These are phyloP conservation scores for Coluber constrictor DNA, from an alignment of 2,797 vertebrate species.

Conservation along the genomic window DNA sequence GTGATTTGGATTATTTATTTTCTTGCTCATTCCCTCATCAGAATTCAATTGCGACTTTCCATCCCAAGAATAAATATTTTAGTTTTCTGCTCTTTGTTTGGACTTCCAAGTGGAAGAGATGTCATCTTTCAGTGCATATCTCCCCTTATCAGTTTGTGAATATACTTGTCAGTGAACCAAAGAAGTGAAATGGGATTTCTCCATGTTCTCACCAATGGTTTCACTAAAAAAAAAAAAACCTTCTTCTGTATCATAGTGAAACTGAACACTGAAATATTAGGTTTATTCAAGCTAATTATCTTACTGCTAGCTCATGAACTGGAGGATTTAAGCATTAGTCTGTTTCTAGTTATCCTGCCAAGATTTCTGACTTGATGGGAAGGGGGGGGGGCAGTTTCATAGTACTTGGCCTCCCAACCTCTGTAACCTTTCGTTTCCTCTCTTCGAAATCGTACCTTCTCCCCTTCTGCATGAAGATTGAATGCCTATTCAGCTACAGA, in stretches of 20 bases:
- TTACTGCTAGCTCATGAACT: constrained; percentile 76
- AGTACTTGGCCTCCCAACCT: constrained; percentile 81
- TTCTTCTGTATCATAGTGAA: constrained; percentile 73
- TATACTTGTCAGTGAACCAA: constrained; percentile 42
- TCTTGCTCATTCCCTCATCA: constrained; percentile 65
- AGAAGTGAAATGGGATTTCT: constrained; percentile 63
- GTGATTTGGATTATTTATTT: constrained; percentile 71
- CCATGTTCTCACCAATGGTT: constrained; percentile 56
- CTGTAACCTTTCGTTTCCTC: constrained; percentile 83
- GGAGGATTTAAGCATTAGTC: constrained; percentile 78
- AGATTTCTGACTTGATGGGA: constrained; percentile 77
- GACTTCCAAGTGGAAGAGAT: constrained; percentile 36
- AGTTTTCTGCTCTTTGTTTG: constrained; percentile 46
- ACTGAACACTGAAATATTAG: constrained; percentile 80
- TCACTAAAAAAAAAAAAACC: constrained; percentile 65
- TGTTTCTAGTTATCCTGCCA: constrained; percentile 86
- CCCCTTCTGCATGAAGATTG: constrained; percentile 79
- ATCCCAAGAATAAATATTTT: constrained; percentile 56
- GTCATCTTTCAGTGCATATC: constrained; percentile 32
- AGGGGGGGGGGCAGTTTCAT: constrained; percentile 81
- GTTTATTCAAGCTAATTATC: constrained; percentile 83
- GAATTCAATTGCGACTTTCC: constrained; percentile 62
- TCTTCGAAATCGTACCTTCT: constrained; percentile 78
- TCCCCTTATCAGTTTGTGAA: constrained; percentile 32
- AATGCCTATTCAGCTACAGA: constrained; percentile 75